Base-by-base conservation (phyloP, 1,140 invertebrate species). In the Macrostomum lignano region DNA sequence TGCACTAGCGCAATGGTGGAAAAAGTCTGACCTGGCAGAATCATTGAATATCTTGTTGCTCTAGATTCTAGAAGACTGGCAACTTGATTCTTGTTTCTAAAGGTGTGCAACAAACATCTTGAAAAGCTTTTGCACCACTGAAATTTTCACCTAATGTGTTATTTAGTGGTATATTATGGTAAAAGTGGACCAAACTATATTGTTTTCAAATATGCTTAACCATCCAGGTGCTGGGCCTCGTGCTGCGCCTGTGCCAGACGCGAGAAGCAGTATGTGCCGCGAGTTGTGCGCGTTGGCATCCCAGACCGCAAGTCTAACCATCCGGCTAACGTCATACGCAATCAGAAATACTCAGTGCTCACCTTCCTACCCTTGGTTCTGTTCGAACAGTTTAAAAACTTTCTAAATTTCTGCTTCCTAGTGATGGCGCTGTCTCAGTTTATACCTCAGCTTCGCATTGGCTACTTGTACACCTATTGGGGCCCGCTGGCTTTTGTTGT, bases 391-490 rank as follows among this genome's bases (percentile, higher is more conserved):
- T 98, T 98, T 58, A 81, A 84, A 47, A 91, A 94, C 57, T 98
- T 98, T 56, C 65, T 98, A 28, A 98, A 98, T 62, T 55, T 98
- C 7, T 96, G 94, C 48, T 98, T 98, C 60, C 62, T 98, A 25
- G 63, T 94, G 24, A 96, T 98, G 86, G 86, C 91, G 2, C 67
- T 73, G 15, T 82, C 78, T 46, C 91, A 98, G 52, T 94, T 98
- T 52, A 77, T 96, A 51, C 79, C 81, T 20, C 77, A 78, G 42
- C 73, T 96, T 39, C 66, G 75, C 46, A 86, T 96, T 52, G 86
- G 88, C 5, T 88, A 88, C 54, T 66, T 91, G 3, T 96, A 94
- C 54, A 96, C 88, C 9, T 96, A 94, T 58, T 96, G 88, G 88
- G 84, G 81, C 40, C 88, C 88, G 39, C 55, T 96, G 41, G 70